Evolutionary conservation across 2,113 vertebrate species (phyloP), one percentile per base, ranked within the genome.

Genomic region (Gallinago jamesoni): DNA sequence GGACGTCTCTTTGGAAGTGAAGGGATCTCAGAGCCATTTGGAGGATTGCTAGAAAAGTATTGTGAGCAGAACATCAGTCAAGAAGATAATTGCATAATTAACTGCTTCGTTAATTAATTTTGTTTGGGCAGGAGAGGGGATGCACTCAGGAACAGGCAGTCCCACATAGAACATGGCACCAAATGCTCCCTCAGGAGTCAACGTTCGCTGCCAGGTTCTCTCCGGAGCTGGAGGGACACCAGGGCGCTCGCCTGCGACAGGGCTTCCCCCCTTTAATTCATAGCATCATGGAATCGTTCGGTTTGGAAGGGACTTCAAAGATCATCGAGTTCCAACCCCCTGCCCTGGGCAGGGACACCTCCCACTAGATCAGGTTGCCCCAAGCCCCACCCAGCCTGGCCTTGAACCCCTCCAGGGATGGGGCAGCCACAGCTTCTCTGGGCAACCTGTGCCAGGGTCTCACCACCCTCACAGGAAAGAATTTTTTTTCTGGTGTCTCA

Each of bases 131-230:
- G 43, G 33, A 21, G 33, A 25, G 14, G 4, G 27, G 27, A 15
- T 6, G 47, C 35, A 22, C 7, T 5, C n/a, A 13, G 41, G 28
- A 66, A 12, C 8, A 1, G 0, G 33, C 25, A 10, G 68, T 3
- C 9, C 23, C 6, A 1, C 0, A 7, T 2, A 4, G 28, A 14
- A 8, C 41, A 43, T 43, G 2, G 28, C 18, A 17, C 22, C 4
- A 17, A 1, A 10, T 1, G 6, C 59, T 64, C 28, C 52, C 2
- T 12, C 15, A 15, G 23, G 17, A 10, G 11, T 3, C 1, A 0
- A 4, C 2, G 1, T 2, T 15, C 0, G 1, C 60, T 33, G 50
- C 45, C 27, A 1, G 0, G 6, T 2, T 24, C 25, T 11, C 53
- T 39, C 37, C 3, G 3, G 45, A 21, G 30, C n/a, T 1, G 7